These are phyloP conservation scores for Scatophagus argus DNA, from an alignment of 2,113 vertebrate genomes.

Conservation along the genomic window DNA sequence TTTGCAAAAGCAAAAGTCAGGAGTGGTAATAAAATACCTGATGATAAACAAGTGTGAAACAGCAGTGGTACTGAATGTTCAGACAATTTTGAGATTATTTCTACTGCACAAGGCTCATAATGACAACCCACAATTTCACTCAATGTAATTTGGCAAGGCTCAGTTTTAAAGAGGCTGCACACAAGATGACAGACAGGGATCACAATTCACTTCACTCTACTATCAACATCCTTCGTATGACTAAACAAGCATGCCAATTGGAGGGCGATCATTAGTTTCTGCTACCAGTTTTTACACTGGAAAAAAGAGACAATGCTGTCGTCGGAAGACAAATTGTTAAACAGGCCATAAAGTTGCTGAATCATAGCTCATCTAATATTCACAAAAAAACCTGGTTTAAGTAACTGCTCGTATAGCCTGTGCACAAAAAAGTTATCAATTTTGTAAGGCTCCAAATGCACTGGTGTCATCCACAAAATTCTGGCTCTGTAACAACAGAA, in stretches of 20 bases:
- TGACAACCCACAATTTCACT: slow-evolving; percentile 2
- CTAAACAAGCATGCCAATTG: background rate
- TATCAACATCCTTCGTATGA: slow-evolving; percentile 5
- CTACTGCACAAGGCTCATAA: background rate
- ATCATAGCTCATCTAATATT: slow-evolving; percentile 28
- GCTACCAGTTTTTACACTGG: background rate
- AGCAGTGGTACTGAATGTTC: background rate
- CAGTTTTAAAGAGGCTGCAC: slow-evolving; percentile 1
- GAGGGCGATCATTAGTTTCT: background rate
- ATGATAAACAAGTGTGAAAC: background rate
- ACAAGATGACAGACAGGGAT: background rate
- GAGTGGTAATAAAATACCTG: background rate
- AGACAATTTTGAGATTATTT: background rate
- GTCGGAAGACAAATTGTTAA: background rate
- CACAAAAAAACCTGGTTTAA: slow-evolving; percentile 28
- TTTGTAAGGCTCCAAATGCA: slow-evolving; percentile 32
- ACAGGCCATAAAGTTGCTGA: slow-evolving; percentile 22
- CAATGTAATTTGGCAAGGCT: background rate
- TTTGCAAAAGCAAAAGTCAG: slow-evolving; percentile 25
- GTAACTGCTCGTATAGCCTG: slow-evolving; percentile 19
- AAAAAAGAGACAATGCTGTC: background rate
- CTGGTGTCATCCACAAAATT: slow-evolving; percentile 29
- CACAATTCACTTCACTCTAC: background rate
- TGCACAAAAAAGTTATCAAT: slow-evolving; percentile 21
- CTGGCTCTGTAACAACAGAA: slow-evolving; percentile 35